Evolutionary conservation across 2,888 invertebrate species (phyloP).

Genomic region (Hedya salicella): DNA sequence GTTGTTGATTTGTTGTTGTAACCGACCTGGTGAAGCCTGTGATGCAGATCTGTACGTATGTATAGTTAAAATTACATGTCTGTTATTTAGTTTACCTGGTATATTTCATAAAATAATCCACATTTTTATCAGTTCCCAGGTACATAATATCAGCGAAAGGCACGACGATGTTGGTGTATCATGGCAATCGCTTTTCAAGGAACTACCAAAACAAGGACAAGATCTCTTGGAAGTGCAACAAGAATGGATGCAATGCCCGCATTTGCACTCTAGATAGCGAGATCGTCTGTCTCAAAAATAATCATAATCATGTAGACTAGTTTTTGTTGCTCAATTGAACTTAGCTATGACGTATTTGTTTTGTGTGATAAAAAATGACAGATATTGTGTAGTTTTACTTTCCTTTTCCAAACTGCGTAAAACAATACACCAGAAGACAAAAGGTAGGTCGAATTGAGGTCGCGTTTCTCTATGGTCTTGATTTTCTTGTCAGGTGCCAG

Average conservation of each 20-base stretch:
- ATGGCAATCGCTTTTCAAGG: conserved; percentile 59
- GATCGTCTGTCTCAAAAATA: conserved; percentile 56
- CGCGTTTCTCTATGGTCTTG: neutral
- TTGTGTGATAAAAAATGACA: conserved; percentile 2
- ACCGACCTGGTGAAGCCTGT: too few relatives aligned
- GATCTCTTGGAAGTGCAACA: conserved; percentile 69
- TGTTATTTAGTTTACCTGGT: neutral
- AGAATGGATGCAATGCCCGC: conserved; percentile 61
- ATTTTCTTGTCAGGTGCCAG: neutral
- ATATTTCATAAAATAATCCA: neutral
- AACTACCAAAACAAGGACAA: conserved; percentile 65
- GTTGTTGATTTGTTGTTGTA: too few relatives aligned
- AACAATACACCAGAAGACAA: neutral
- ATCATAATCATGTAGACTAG: conserved; percentile 56
- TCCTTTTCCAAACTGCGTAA: neutral
- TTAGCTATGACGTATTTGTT: neutral
- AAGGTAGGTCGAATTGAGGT: conserved; percentile 1
- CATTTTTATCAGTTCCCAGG: conserved; percentile 44
- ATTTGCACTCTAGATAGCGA: conserved; percentile 56
- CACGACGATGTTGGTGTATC: conserved; percentile 56
- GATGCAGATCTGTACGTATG: too few relatives aligned
- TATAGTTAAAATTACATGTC: neutral
- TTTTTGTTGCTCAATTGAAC: neutral
- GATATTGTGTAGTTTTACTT: neutral
- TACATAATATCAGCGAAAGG: conserved; percentile 58